Conservation (phyloP, 2,113 vertebrate species). For the Oryzias celebensis region DNA sequence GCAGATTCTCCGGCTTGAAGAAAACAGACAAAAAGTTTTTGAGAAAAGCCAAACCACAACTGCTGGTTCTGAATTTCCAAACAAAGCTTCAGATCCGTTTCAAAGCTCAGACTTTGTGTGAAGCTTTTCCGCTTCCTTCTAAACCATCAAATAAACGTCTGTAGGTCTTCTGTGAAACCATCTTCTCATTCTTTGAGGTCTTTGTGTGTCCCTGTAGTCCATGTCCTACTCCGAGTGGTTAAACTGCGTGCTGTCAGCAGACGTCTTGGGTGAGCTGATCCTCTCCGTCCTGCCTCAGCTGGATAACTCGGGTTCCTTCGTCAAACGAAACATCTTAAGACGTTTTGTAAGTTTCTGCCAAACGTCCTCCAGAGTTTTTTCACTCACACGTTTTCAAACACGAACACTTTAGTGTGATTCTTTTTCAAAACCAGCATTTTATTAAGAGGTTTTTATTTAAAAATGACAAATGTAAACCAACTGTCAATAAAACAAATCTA, state of each 20-base stretch:
- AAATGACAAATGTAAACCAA: no score
- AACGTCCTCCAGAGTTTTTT: neutral
- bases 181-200: neutral
- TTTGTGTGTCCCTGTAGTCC: constrained; percentile 75
- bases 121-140: neutral
- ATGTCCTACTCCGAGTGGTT: constrained; percentile 91
- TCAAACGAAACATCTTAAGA: constrained; percentile 82
- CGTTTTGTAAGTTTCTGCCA: constrained; percentile 77
- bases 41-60: no score
- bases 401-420: no score
- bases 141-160: no score
- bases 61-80: no score
- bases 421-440: neutral
- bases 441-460: neutral
- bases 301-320: constrained; percentile 62
- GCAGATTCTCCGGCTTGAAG: no score
- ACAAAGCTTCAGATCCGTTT: no score
- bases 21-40: no score
- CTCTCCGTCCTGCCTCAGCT: constrained; percentile 81
- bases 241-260: constrained; percentile 80
- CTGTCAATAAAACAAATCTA: no score
- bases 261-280: constrained; percentile 86
- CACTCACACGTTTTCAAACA: no score
- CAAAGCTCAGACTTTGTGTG: neutral
- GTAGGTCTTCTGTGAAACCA: neutral